A percentile compares a stretch with the other conserved stretches of the same genome.
phyloP scores from a whole-genome alignment of 2,797 vertebrate genomes.

The Sebastes flavidus region DNA sequence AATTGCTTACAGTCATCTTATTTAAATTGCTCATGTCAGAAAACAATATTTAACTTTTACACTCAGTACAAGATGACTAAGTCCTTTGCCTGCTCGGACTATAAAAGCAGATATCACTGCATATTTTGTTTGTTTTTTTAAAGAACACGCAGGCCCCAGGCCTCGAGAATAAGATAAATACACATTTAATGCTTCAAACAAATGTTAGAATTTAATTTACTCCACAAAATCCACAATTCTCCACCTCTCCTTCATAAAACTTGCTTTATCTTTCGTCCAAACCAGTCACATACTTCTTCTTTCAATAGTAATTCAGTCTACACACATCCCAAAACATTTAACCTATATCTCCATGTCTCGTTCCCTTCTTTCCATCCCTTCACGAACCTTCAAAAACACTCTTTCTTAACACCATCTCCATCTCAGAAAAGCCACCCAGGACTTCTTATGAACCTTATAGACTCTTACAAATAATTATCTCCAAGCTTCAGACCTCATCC shows the following conservation, averaged over 20 bases:
- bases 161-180: slow-evolving; percentile 68
- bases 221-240: neutral
- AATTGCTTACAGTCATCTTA: slow-evolving; percentile 60
- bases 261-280: slow-evolving; percentile 33
- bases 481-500: slow-evolving; percentile 3
- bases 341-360: neutral
- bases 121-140: slow-evolving; percentile 1
- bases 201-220: neutral
- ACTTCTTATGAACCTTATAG: neutral
- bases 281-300: slow-evolving; percentile 1
- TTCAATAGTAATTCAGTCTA: neutral
- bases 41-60: slow-evolving; percentile 35
- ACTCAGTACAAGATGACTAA: slow-evolving; percentile 41
- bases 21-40: slow-evolving; percentile 26
- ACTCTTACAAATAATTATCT: neutral
- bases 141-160: slow-evolving; percentile 75
- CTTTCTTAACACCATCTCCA: slow-evolving; percentile 2
- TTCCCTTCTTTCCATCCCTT: slow-evolving; percentile 4
- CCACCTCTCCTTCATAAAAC: slow-evolving; percentile 11
- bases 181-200: slow-evolving; percentile 17
- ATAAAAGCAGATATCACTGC: slow-evolving; percentile 47
- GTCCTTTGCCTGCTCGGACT: slow-evolving; percentile 82
- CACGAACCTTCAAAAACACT: slow-evolving; percentile 58
- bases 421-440: neutral
- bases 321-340: neutral